Evolutionary conservation across 2,797 vertebrate genomes (phyloP).

Genomic region (Columba guinea): DNA sequence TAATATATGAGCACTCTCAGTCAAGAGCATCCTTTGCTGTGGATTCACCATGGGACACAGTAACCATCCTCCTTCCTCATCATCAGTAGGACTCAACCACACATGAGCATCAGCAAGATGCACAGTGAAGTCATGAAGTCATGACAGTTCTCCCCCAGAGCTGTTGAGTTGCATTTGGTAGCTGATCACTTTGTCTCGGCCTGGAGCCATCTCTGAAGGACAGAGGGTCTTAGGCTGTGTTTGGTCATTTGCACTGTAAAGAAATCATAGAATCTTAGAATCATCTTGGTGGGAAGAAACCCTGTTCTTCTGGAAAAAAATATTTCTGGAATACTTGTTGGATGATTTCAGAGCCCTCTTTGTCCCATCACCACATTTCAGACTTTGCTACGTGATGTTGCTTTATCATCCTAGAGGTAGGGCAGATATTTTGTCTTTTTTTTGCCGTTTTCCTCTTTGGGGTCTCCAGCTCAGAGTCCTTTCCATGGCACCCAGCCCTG

Average conservation of each 20-base stretch:
- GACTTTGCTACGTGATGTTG: not conserved
- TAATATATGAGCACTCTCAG: not conserved
- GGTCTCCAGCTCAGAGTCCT: not conserved
- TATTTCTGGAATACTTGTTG: not conserved
- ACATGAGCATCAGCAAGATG: not conserved
- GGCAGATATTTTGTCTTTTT: not conserved
- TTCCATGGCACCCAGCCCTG: not conserved
- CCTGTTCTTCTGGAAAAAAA: too few species aligned
- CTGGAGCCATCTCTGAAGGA: not conserved
- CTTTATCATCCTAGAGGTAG: too few species aligned
- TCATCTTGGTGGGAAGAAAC: too few species aligned
- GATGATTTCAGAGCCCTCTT: not conserved
- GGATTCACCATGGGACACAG: accelerated
- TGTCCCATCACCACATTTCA: not conserved
- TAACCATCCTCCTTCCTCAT: not conserved
- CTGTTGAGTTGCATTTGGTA: not conserved
- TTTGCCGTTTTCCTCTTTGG: not conserved
- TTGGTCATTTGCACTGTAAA: not conserved
- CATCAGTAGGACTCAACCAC: not conserved
- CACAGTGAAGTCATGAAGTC: not conserved
- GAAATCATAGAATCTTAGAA: not conserved
- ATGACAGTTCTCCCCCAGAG: not conserved
- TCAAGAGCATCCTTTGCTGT: not conserved
- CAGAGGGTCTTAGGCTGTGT: not conserved
- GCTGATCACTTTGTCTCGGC: not conserved